These are phyloP conservation scores for Ceratosolen solmsi DNA, from an alignment of 1,140 invertebrate genomes.

Conservation along the genomic window DNA sequence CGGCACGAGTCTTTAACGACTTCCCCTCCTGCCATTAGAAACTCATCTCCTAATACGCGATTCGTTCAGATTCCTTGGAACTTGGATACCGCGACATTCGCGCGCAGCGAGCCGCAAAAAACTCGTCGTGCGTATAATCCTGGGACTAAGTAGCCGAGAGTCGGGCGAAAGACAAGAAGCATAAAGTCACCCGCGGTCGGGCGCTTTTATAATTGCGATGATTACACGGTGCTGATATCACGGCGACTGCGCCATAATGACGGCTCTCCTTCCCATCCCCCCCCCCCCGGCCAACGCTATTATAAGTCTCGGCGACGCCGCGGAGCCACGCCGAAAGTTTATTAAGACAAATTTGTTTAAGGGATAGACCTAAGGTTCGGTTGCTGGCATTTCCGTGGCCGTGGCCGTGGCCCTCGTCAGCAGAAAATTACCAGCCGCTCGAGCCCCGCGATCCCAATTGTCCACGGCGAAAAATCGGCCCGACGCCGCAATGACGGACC, in stretches of 20 bases:
- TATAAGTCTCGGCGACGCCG: conserved; percentile 4
- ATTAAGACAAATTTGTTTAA: conserved; percentile 51
- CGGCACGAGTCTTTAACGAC: too few species aligned
- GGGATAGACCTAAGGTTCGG: conserved; percentile 41
- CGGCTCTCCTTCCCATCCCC: too few species aligned
- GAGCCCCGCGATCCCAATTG: background rate
- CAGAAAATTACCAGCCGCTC: conserved; percentile 16
- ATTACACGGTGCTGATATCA: conserved; percentile 38
- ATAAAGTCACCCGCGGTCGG: background rate
- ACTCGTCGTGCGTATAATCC: background rate
- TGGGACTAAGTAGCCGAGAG: background rate
- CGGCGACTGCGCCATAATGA: conserved; percentile 16
- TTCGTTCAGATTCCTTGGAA: too few species aligned
- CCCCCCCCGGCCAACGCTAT: background rate
- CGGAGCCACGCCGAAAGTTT: conserved; percentile 30
- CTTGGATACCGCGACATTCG: too few species aligned
- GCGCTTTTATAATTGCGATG: conserved; percentile 29
- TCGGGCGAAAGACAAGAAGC: background rate
- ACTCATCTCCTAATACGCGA: too few species aligned
- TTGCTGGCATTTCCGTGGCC: conserved; percentile 6
- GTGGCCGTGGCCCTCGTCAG: too few species aligned
- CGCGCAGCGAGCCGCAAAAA: background rate
- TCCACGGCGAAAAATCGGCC: background rate
- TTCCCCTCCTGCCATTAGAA: too few species aligned
- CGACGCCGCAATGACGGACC: background rate